Evolutionary conservation across 2,113 vertebrate species (phyloP), one percentile per base, ranked within the genome.

Genomic region (Mustelus asterias): DNA sequence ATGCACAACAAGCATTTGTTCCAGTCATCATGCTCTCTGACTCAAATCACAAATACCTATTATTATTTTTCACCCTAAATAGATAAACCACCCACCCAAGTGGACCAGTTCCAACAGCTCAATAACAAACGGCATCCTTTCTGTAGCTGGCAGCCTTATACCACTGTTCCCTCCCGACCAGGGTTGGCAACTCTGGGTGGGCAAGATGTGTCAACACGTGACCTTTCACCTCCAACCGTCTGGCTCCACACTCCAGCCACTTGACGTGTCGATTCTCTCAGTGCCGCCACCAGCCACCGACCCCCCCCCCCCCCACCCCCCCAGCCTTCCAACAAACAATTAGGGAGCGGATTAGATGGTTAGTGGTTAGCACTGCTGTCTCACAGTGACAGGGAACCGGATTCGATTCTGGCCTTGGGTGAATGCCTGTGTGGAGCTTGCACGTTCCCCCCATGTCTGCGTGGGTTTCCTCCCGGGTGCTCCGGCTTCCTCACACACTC

Each of bases 61-160:
- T 93, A 93, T 93, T 93, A 93, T 93, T 65, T 67, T 93, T 93
- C 18, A 3, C 89, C 89, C 60, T 93, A 37, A 65, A 93, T 93
- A 93, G 60, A 18, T 44, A 37, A 33, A 37, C 33, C 58, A 16
- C 16, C 89, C 29, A 92, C 33, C 60, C 63, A 65, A 65, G 18
- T 63, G 60, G 33, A 37, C 33, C 14, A 93, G 60, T 67, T 93
- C 89, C 60, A 18, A 44, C n/a, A 65, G 60, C 63, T 63, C 60
- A 5, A 9, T 18, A 92, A 33, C 54, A 92, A 92, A 18, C 88
- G 63, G 58, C 54, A 60, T 92, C 86, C 86, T 24, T 88, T 22
- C 60, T 22, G 60, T 93, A 8, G 20, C 33, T 65, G 16, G 37
- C 41, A 83, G 16, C 80, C 41, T 83, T 83, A 20, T 16, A 83